A percentile compares a stretch with the other conserved stretches of the same genome.
Evolutionary conservation across 2,797 vertebrate genomes (phyloP).

Genomic region (Mallotus villosus): DNA sequence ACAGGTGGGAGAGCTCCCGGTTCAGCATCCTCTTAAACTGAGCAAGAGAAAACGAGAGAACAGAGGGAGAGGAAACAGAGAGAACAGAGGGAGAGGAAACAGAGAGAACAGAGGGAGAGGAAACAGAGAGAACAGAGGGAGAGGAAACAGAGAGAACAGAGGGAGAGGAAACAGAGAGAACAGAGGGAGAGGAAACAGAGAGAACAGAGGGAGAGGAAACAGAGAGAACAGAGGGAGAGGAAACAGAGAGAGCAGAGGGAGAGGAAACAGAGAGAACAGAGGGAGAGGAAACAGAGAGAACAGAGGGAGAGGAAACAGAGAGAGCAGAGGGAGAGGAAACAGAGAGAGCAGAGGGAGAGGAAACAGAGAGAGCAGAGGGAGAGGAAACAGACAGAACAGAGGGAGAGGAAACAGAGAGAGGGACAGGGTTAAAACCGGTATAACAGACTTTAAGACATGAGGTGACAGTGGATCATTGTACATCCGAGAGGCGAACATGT

Average conservation of each 20-base stretch:
- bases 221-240: conserved; percentile 1
- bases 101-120: conserved; percentile 20
- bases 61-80: conserved; percentile 18
- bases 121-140: conserved; percentile 2
- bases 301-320: conserved; percentile 18
- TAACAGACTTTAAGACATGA: conserved; percentile 16
- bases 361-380: conserved; percentile 25
- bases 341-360: conserved; percentile 4
- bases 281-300: conserved; percentile 18
- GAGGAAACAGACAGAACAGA: conserved; percentile 13
- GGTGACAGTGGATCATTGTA: neutral
- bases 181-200: conserved; percentile 18
- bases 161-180: conserved; percentile 16
- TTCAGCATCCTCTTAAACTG: conserved; percentile 97
- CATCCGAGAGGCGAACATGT: neutral
- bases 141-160: conserved; percentile 23
- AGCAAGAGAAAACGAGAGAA: conserved; percentile 35
- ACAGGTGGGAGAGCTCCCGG: conserved; percentile 92
- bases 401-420: conserved; percentile 17
- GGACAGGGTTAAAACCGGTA: conserved; percentile 7
- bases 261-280: conserved; percentile 13
- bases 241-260: conserved; percentile 25
- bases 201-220: conserved; percentile 13
- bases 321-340: conserved; percentile 12
- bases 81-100: conserved; percentile 13